Conservation (phyloP, 2,113 vertebrate species). For the Phalacrocorax aristotelis region DNA sequence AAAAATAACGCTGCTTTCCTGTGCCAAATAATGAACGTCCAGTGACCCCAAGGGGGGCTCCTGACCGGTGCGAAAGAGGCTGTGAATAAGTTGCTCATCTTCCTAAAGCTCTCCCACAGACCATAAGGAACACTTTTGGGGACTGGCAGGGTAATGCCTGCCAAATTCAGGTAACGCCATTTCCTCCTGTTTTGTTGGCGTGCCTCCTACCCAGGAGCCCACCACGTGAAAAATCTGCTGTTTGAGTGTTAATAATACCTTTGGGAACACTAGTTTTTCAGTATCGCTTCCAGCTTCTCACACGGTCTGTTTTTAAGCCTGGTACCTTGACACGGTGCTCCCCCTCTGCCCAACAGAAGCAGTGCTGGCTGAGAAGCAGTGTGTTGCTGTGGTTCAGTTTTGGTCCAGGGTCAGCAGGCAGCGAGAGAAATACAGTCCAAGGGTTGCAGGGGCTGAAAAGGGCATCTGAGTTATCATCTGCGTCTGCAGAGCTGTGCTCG, state of each 20-base stretch:
- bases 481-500: neutral
- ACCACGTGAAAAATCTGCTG: neutral
- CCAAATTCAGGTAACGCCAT: neutral
- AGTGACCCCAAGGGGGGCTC: neutral
- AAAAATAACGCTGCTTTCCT: neutral
- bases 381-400: rapidly evolving
- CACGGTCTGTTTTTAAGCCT: neutral
- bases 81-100: neutral
- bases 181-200: neutral
- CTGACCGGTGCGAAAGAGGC: neutral
- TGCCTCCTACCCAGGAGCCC: neutral
- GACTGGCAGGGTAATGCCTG: neutral
- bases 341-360: neutral
- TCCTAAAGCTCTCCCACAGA: neutral
- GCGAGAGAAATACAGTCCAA: rapidly evolving
- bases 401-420: neutral
- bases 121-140: neutral
- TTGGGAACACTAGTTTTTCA: neutral
- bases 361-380: rapidly evolving
- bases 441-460: neutral
- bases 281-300: neutral
- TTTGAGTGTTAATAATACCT: neutral
- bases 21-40: neutral
- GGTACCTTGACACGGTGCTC: rapidly evolving
- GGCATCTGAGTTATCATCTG: neutral